Evolutionary conservation across 2,797 vertebrate species (phyloP), one percentile per base, ranked within the genome.

Genomic region (Eptatretus atami): DNA sequence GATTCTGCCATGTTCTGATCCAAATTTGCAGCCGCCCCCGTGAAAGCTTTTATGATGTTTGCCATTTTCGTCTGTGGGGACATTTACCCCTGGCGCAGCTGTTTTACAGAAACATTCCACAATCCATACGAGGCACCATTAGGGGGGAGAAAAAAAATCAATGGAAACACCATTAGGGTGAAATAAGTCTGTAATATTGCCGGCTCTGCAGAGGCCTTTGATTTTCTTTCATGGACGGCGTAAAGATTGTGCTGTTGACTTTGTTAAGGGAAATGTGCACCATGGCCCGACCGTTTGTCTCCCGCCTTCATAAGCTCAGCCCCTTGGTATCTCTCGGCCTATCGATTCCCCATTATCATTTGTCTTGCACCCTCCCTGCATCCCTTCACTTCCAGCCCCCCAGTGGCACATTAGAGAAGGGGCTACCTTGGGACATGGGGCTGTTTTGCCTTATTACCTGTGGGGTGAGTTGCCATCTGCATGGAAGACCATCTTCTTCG

Each of bases 261-360:
- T 95, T 98, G 90, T 98, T 95, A 98, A 98, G 86, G 82, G 84
- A 93, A 88, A 84, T 85, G 79, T 82, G 83, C 87, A 86, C 87
- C 92, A 85, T 90, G 88, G 81, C 82, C 80, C 84, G 87, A 85
- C 92, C 87, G 94, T 98, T 87, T 80, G 86, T 94, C 86, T 98
- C 82, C 80, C 79, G 80, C 86, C 86, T 98, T 95, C 90, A 98
- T 98, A 95, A 98, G 95, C 88, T 98, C 95, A 94, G 86, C 86
- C 80, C 87, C 86, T 87, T 95, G 86, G 93, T 95, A 95, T 95
- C 94, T 92, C 84, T 84, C 80, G 78, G 83, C 86, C 83, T 96
- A 96, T 95, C 86, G 90, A 96, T 96, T 96, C 90, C 83, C 88
- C 88, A 96, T 96, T 95, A 96, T 95, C 90, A 93, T 96, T 96